Percentiles rank a stretch among this genome's conserved stretches.
phyloP scores from a whole-genome alignment of 2,888 invertebrate genomes.

The Sphaerophoria taeniata region DNA sequence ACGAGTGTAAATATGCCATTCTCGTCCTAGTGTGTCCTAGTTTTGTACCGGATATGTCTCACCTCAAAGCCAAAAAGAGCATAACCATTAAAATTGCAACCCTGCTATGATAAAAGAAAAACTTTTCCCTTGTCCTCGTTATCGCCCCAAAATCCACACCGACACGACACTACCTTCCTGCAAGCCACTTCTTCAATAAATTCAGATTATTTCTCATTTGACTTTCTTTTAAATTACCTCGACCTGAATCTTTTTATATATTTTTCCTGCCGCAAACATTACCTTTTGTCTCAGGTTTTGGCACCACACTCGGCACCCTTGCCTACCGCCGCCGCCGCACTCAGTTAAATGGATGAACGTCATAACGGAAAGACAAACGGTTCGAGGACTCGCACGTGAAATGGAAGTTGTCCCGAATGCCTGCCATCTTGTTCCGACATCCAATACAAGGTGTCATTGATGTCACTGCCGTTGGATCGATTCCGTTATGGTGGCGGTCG shows the following conservation, averaged over 20 bases:
- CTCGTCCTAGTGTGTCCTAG: constrained; percentile 26
- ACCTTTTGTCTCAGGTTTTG: constrained; percentile 34
- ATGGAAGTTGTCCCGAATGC: constrained; percentile 84
- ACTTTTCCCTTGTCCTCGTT: not conserved
- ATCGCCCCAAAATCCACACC: not conserved
- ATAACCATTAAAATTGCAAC: constrained; percentile 58
- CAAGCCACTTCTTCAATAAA: not conserved
- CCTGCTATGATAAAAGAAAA: constrained; percentile 36
- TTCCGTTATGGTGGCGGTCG: constrained; percentile 45
- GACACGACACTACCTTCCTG: not conserved
- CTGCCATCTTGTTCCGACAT: constrained; percentile 84
- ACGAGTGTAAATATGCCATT: constrained; percentile 82
- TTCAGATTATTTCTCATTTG: constrained; percentile 18
- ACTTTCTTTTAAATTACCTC: constrained; percentile 71
- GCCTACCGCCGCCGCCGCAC: no score
- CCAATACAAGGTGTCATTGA: constrained; percentile 83
- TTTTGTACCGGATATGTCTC: constrained; percentile 22
- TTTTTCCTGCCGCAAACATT: constrained; percentile 35
- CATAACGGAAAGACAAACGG: constrained; percentile 78
- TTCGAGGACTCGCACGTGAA: constrained; percentile 83
- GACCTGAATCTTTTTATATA: constrained; percentile 46
- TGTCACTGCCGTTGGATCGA: constrained; percentile 76
- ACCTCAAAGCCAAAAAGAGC: constrained; percentile 4
- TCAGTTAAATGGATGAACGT: constrained; percentile 83
- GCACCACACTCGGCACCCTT: not conserved